These are phyloP conservation scores for Dusona sp. DNA, from an alignment of 2,888 invertebrate species.

Conservation along the genomic window DNA sequence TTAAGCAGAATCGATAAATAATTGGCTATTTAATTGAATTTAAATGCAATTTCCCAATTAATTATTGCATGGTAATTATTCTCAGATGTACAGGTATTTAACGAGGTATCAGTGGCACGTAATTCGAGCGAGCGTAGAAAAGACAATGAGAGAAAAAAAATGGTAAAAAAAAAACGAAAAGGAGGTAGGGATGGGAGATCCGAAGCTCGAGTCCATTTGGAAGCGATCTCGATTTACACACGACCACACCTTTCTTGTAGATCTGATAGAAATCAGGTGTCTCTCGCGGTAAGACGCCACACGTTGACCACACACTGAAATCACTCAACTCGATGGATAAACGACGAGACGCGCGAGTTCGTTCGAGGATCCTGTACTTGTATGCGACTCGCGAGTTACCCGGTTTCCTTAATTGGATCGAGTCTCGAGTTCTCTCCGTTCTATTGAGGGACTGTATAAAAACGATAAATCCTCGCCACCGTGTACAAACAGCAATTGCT, in stretches of 20 bases:
- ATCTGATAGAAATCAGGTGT: constrained; percentile 67
- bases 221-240: constrained; percentile 40
- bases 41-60: background rate
- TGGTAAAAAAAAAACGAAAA: background rate
- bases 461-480: constrained; percentile 19
- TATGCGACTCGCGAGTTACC: constrained; percentile 52
- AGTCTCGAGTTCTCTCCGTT: constrained; percentile 27
- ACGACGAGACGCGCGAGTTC: constrained; percentile 1
- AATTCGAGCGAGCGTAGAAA: background rate
- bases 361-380: constrained; percentile 1
- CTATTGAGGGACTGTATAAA: constrained; percentile 19
- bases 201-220: constrained; percentile 48
- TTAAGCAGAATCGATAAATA: background rate
- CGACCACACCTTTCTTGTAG: constrained; percentile 64
- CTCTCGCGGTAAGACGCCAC: constrained; percentile 53
- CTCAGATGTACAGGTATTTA: background rate
- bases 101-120: constrained; percentile 1
- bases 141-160: constrained; percentile 33
- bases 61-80: constrained; percentile 2
- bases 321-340: constrained; percentile 13
- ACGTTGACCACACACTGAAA: constrained; percentile 35
- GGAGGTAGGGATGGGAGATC: constrained; percentile 8
- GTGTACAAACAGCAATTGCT: constrained; percentile 25
- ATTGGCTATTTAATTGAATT: background rate
- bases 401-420: constrained; percentile 66